Base-by-base conservation (phyloP, 1,140 invertebrate species). In the Polyergus mexicanus region DNA sequence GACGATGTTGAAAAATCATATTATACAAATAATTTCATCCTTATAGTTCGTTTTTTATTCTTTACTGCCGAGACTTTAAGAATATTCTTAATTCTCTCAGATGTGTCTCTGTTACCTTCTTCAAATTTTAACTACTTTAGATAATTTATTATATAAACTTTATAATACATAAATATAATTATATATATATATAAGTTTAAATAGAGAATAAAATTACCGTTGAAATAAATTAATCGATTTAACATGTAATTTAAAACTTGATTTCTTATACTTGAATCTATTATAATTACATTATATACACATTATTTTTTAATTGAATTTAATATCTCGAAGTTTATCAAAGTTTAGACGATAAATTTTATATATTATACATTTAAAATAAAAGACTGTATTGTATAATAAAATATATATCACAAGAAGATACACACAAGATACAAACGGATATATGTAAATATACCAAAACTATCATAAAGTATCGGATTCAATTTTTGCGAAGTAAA, bases 1-100 rank as follows among this genome's bases (percentile, higher is more conserved):
- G 11, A n/a, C 2, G 28, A 56, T 28, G 13, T 4, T 5, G 35
- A 51, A 38, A 66, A 47, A 51, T 51, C 1, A 19, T 38, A 63
- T 76, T 76, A 65, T 56, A n/a, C 13, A 60, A 38, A 75, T 60
- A 75, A 60, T 41, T 25, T 13, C 6, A 22, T 58, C n/a, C 41
- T 75, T 4, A 41, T 35, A 8, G 11, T 75, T 38, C 3, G 32
- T 74, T 74, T 56, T 38, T 38, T 35, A 4, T 19, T 38, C 8
- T n/a, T 56, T 38, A 35, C 7, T 75, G n/a, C 22, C 7, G 11
- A 58, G 3, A 19, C 13, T 60, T 22, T 38, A 19, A 6, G 11
- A 32, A n/a, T 38, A 22, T n/a, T 35, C 10, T 74, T 74, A 35
- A 58, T 0, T 1, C 51, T 3, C 47, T n/a, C 10, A 56, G 11